phyloP scores from a whole-genome alignment of 1,140 invertebrate genomes.

The Coenobita brevimanus region DNA sequence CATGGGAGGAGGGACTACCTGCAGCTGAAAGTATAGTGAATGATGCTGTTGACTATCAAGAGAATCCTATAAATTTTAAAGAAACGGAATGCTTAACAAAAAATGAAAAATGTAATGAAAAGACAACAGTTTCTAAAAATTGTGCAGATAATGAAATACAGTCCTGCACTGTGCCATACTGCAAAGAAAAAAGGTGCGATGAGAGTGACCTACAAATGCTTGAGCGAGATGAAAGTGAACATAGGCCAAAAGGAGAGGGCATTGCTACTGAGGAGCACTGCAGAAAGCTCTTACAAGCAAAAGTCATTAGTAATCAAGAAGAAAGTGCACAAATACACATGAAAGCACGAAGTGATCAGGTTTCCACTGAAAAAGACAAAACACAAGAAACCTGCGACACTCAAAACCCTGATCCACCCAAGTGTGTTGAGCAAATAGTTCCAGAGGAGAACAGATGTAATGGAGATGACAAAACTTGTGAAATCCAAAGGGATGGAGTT shows the following conservation, averaged over 20 bases:
- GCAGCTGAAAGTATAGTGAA: not conserved
- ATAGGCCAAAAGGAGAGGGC: not conserved
- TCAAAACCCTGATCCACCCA: not conserved
- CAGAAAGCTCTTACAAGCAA: not conserved
- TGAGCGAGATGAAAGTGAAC: slow-evolving; percentile 3
- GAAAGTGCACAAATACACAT: not conserved
- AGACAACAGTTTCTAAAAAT: not conserved
- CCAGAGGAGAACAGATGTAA: not conserved
- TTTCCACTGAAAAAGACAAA: not conserved
- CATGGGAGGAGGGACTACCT: not conserved
- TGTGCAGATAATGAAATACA: not conserved
- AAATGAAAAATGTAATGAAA: not conserved
- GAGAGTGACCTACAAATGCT: slow-evolving; percentile 45
- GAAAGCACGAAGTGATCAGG: not conserved
- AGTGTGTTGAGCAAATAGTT: not conserved
- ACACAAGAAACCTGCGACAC: not conserved
- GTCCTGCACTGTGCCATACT: not conserved
- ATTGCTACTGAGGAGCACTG: not conserved
- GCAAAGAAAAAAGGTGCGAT: slow-evolving; percentile 18
- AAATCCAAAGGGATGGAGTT: not conserved
- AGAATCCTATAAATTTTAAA: too few relatives aligned
- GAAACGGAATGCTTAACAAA: not conserved
- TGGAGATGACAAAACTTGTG: not conserved
- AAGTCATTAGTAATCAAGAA: not conserved
- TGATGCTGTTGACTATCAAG: not conserved